phyloP scores from a whole-genome alignment of 2,797 vertebrate genomes.

The Amblyraja radiata region DNA sequence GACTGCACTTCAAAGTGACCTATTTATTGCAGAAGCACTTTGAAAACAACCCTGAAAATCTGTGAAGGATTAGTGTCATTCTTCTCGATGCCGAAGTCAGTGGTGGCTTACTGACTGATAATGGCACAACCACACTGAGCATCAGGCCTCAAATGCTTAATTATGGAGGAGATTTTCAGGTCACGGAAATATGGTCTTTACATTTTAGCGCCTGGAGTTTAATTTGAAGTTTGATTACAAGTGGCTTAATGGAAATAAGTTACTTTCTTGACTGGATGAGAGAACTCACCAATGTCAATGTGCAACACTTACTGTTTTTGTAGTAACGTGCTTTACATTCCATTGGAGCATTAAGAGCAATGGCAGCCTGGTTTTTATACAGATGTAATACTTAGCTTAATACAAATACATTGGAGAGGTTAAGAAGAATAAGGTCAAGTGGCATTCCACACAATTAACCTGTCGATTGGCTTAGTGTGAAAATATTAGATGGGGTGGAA shows the following conservation, averaged over 20 bases:
- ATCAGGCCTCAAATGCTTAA: constrained; percentile 23
- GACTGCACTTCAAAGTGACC: constrained; percentile 9
- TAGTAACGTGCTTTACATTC: neutral
- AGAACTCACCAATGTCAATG: neutral
- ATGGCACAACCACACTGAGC: neutral
- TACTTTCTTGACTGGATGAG: neutral
- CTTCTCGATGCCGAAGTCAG: neutral
- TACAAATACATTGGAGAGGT: neutral
- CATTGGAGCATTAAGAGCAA: neutral
- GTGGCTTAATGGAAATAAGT: constrained; percentile 5
- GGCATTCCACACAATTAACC: too few species aligned
- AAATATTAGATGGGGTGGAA: too few species aligned
- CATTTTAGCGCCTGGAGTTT: neutral
- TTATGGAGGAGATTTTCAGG: neutral
- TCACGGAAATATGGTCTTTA: neutral
- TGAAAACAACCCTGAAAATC: neutral
- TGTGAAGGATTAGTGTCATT: constrained; percentile 15
- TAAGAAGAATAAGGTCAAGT: too few species aligned
- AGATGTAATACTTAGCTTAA: neutral
- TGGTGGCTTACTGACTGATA: neutral
- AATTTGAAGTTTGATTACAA: neutral
- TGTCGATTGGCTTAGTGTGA: too few species aligned
- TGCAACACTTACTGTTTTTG: neutral
- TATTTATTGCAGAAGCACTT: constrained; percentile 1
- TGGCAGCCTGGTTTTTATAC: neutral